Percentiles rank a stretch among this genome's conserved stretches.
These are phyloP conservation scores for Synergus gifuensis DNA, from an alignment of 2,888 invertebrate genomes.

Conservation along the genomic window DNA sequence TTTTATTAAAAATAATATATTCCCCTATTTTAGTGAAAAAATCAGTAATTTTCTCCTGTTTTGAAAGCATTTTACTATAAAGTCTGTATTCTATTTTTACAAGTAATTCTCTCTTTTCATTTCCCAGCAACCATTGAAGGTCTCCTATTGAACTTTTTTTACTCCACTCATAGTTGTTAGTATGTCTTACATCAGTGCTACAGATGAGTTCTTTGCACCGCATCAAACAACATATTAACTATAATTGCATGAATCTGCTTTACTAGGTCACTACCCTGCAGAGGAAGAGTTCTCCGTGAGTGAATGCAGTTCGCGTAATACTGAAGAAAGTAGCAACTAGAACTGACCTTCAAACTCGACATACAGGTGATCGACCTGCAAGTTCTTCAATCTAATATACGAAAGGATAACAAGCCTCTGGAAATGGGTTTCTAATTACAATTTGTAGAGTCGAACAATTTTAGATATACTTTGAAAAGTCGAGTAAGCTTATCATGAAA, in stretches of 20 bases:
- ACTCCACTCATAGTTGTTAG: neutral
- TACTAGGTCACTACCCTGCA: constrained; percentile 32
- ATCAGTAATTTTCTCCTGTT: too few relatives aligned
- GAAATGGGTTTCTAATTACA: neutral
- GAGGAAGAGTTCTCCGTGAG: constrained; percentile 27
- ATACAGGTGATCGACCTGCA: constrained; percentile 27
- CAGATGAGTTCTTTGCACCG: constrained; percentile 1
- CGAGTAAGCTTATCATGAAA: too few relatives aligned
- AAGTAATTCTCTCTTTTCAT: neutral
- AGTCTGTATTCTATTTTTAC: too few relatives aligned
- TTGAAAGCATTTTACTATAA: too few relatives aligned
- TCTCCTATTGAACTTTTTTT: neutral
- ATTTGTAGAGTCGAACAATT: neutral
- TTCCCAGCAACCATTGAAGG: neutral
- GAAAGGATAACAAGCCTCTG: neutral
- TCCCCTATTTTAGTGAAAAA: too few relatives aligned
- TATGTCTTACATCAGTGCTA: neutral
- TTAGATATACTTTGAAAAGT: too few relatives aligned
- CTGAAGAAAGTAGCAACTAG: constrained; percentile 27
- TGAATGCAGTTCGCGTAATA: constrained; percentile 35
- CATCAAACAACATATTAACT: constrained; percentile 8
- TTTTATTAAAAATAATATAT: too few relatives aligned
- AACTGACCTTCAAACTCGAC: constrained; percentile 1
- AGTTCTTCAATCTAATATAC: constrained; percentile 12
- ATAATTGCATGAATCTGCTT: constrained; percentile 12